These are phyloP conservation scores for Noctua pronuba DNA, from an alignment of 2,888 invertebrate species.

Conservation along the genomic window DNA sequence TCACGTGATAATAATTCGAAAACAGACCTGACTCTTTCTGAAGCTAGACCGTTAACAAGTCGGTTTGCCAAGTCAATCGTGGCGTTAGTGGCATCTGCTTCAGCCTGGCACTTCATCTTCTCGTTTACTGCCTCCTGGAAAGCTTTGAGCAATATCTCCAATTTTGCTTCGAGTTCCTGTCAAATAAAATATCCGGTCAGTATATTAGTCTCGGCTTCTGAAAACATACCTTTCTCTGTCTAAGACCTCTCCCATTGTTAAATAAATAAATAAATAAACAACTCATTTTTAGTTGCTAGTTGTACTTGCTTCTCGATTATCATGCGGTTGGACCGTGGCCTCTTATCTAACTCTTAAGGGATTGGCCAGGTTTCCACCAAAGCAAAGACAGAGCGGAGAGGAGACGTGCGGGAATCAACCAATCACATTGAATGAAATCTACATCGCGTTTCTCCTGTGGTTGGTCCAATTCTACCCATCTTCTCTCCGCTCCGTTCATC, in stretches of 20 bases:
- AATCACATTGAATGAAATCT: not conserved
- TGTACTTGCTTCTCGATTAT: not conserved
- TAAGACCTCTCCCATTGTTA: not conserved
- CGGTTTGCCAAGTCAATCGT: slow-evolving; percentile 98
- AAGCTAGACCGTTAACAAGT: slow-evolving; percentile 97
- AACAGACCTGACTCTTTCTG: slow-evolving; percentile 93
- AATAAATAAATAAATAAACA: not conserved
- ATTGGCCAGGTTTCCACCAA: not conserved
- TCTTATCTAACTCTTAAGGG: not conserved
- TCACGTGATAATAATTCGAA: not conserved
- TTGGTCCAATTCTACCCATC: not conserved
- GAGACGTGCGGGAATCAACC: not conserved
- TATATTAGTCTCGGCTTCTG: not conserved
- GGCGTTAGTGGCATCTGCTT: slow-evolving; percentile 96
- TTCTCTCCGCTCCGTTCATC: not conserved
- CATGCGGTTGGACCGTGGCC: not conserved
- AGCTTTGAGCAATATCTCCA: slow-evolving; percentile 94
- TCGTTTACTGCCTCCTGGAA: slow-evolving; percentile 96
- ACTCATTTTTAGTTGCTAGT: not conserved
- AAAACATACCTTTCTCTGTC: not conserved
- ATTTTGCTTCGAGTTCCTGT: slow-evolving; percentile 94
- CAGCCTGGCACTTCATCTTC: slow-evolving; percentile 97
- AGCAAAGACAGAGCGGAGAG: not conserved
- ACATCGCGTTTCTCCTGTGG: not conserved
- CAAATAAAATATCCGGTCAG: not conserved